Conservation (phyloP, 2,797 vertebrate genomes). For the Hyperoplus lanceolatus region DNA sequence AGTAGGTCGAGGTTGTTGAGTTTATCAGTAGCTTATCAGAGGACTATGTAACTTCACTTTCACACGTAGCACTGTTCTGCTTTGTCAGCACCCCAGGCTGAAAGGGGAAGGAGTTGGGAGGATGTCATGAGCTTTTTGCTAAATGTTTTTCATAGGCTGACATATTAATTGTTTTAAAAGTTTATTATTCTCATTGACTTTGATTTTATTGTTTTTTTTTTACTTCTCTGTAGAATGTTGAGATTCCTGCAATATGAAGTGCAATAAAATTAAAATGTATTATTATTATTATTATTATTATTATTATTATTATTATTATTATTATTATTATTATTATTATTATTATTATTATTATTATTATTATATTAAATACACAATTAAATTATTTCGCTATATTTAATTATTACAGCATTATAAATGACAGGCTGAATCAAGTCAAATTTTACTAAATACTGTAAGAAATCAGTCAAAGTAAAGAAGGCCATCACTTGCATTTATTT, state of each 20-base stretch:
- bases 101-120: background rate
- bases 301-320: no score
- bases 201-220: no score
- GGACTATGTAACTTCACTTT: constrained; percentile 49
- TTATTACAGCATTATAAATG: background rate
- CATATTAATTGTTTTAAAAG: no score
- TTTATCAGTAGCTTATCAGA: constrained; percentile 73
- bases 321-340: no score
- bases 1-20: constrained; percentile 31
- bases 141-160: no score
- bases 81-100: constrained; percentile 8
- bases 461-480: background rate
- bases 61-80: constrained; percentile 27
- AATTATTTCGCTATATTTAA: background rate
- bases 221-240: no score
- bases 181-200: no score
- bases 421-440: background rate
- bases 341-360: no score
- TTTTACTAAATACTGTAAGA: background rate
- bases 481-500: background rate
- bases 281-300: no score
- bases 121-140: background rate
- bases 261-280: no score
- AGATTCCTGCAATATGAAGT: no score
- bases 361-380: background rate